These are phyloP conservation scores for Hyperopisus bebe DNA, from an alignment of 2,113 vertebrate species.

Conservation along the genomic window DNA sequence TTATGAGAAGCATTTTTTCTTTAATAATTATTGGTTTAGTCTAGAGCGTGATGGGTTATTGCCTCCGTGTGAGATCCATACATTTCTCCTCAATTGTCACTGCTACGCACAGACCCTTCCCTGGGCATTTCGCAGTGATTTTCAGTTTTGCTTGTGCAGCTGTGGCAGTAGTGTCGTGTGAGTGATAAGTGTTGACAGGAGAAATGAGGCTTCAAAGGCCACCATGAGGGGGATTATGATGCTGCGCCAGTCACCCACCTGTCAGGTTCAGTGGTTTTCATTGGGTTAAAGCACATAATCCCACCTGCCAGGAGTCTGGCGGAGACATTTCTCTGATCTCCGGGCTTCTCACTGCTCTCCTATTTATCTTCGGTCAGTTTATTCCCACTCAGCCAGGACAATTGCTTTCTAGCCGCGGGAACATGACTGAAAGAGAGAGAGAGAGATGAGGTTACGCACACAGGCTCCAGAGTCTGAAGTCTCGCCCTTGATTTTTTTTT, in stretches of 20 bases:
- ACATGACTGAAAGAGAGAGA: neutral
- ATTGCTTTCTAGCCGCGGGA: neutral
- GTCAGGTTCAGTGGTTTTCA: constrained; percentile 3
- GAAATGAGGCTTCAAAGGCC: neutral
- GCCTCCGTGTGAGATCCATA: neutral
- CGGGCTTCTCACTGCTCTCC: neutral
- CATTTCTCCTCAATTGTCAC: neutral
- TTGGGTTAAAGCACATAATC: neutral
- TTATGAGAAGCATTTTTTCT: neutral
- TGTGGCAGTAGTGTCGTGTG: neutral
- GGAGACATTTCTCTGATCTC: neutral
- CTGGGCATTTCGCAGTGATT: neutral
- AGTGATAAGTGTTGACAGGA: neutral
- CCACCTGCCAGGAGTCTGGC: neutral
- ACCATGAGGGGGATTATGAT: neutral
- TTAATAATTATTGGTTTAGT: neutral
- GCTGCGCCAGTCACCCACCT: neutral
- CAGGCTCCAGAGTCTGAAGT: neutral
- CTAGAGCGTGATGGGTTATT: neutral
- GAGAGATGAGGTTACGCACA: neutral
- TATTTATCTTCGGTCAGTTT: constrained; percentile 1
- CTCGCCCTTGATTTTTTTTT: neutral
- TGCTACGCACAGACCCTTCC: neutral
- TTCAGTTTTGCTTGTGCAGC: neutral
- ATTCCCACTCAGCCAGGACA: constrained; percentile 6